A percentile compares a stretch with the other conserved stretches of the same genome.
Evolutionary conservation across 2,888 invertebrate genomes (phyloP).

Genomic region (Drosophila melanocephala): DNA sequence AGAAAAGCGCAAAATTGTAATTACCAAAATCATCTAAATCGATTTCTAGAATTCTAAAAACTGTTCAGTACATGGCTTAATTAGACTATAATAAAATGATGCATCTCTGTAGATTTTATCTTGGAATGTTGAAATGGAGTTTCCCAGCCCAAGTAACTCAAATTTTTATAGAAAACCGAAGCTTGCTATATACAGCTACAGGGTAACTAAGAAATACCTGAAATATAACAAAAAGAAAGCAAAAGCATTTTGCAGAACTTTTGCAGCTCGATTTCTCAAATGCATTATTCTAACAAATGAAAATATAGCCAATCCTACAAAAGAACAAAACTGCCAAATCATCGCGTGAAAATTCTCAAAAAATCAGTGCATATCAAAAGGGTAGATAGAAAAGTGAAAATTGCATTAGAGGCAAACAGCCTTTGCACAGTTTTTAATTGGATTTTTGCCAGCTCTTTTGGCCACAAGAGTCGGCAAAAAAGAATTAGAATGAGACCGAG

Average conservation of each 20-base stretch:
- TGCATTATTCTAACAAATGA: conserved; percentile 1
- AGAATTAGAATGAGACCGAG: neutral
- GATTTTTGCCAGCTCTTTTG: conserved; percentile 63
- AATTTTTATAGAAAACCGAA: neutral
- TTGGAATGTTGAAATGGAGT: too few relatives aligned
- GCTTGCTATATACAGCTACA: neutral
- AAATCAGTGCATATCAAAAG: conserved; percentile 21
- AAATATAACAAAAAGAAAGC: conserved; percentile 3
- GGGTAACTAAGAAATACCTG: neutral
- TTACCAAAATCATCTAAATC: neutral
- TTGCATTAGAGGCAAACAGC: conserved; percentile 63
- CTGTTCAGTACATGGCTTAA: neutral
- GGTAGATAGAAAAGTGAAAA: conserved; percentile 62
- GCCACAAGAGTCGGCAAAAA: conserved; percentile 8
- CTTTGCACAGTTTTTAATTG: conserved; percentile 76
- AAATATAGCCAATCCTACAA: neutral
- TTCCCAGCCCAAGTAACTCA: neutral
- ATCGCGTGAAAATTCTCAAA: conserved; percentile 3
- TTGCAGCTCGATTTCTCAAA: neutral
- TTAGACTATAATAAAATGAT: neutral
- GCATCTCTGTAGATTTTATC: neutral
- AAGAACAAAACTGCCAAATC: neutral
- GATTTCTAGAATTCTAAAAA: conserved; percentile 3
- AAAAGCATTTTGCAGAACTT: neutral
- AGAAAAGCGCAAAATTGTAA: neutral